Base-by-base conservation (phyloP, 2,797 vertebrate genomes). In the Poecile montanus region DNA sequence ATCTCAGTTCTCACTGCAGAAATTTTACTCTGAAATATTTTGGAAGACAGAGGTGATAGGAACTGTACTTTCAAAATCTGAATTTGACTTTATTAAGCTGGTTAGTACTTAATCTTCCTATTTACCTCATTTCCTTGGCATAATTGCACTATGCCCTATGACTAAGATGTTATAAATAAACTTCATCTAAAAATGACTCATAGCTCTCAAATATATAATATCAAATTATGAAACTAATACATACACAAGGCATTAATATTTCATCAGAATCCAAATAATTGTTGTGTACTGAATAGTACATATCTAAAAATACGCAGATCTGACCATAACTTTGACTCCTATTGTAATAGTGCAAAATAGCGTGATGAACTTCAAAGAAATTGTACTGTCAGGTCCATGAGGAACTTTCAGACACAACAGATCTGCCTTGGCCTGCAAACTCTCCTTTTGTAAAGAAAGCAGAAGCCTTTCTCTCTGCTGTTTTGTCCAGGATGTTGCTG, bases 141-240 rank as follows among this genome's bases (percentile, higher is more conserved):
- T 80, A 83, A 86, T 58, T 90, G 56, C 63, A 56, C 36, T 62
- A 42, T 83, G 40, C 4, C n/a, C 25, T 80, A 16, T 92, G 78
- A 87, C 23, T 88, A 85, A 68, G 44, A 72, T 29, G 40, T 34
- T 89, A 86, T 81, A 88, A 91, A 93, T 89, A 85, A 88, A 80
- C n/a, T 40, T 56, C 26, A 68, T 22, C 58, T 60, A 56, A 73
- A 90, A 91, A 93, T 87, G 20, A 89, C 68, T 95, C 75, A 85
- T 72, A 62, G 47, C 3, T 84, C 32, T 89, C 76, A 80, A 60
- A 87, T 50, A 38, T 51, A 62, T 63, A 73, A 82, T 38, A 91
- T 68, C 20, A 48, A 71, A 73, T 88, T 91, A 85, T 42, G 29
- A 56, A 83, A 54, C 14, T 27, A 88, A 83, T 62, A 34, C 36